Conservation (phyloP, 2,888 invertebrate species). For the Himalopsyche anomala region DNA sequence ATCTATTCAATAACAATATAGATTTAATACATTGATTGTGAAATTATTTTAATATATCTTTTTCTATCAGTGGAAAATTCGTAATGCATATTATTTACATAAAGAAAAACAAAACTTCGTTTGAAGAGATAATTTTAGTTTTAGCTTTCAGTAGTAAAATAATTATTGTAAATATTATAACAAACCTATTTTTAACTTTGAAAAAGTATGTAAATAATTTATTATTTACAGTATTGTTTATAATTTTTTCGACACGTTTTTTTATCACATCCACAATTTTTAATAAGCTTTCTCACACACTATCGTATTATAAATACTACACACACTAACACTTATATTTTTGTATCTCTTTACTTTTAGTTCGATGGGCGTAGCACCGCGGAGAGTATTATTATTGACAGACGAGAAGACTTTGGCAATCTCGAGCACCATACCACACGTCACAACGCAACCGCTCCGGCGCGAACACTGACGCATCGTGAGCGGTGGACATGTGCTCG, state of each 20-base stretch:
- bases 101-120: too few relatives aligned
- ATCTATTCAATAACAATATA: too few relatives aligned
- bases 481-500: conserved; percentile 28
- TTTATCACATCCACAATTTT: not conserved
- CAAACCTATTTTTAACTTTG: conserved; percentile 13
- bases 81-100: too few relatives aligned
- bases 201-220: not conserved
- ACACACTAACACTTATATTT: not conserved
- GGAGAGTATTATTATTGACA: conserved; percentile 39
- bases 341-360: conserved; percentile 27
- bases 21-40: too few relatives aligned
- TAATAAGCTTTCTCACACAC: not conserved
- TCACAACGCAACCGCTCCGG: not conserved
- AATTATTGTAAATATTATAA: not conserved
- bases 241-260: not conserved
- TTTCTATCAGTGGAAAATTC: too few relatives aligned
- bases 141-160: too few relatives aligned
- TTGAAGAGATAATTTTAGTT: too few relatives aligned
- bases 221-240: not conserved
- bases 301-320: not conserved
- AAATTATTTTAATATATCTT: too few relatives aligned
- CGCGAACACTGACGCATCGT: conserved; percentile 42
- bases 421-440: not conserved
- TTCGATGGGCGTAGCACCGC: conserved; percentile 42
- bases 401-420: not conserved